Conservation (phyloP, 2,797 vertebrate species). For the Margarornis squamiger region DNA sequence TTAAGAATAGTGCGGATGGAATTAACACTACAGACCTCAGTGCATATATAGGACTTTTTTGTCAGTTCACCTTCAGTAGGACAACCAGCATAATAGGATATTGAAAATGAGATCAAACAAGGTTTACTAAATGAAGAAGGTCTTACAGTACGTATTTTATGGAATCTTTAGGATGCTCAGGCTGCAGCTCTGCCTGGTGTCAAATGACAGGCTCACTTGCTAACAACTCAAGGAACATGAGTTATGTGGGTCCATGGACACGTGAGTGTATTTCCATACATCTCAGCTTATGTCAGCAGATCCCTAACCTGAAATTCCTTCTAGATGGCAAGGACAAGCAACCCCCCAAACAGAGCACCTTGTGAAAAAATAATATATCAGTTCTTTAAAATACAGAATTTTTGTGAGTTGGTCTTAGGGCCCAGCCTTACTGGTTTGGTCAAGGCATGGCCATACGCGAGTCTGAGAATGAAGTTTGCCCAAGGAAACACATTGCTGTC, state of each 20-base stretch:
- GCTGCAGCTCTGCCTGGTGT: neutral
- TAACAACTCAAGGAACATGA: neutral
- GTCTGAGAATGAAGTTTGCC: neutral
- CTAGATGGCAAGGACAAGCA: neutral
- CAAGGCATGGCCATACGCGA: neutral
- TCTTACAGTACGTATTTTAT: neutral
- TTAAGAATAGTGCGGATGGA: neutral
- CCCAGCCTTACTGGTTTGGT: neutral
- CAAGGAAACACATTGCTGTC: neutral
- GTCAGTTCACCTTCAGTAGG: neutral
- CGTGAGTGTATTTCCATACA: neutral
- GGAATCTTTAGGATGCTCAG: neutral
- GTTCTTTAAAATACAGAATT: neutral
- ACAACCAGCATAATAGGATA: neutral
- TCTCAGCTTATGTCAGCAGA: neutral
- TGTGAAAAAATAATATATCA: fast-evolving
- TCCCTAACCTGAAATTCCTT: neutral
- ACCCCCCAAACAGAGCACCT: neutral
- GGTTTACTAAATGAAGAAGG: neutral
- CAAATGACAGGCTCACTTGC: neutral
- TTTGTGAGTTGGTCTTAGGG: neutral
- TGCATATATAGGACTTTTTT: neutral
- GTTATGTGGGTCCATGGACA: neutral
- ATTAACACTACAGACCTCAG: neutral
- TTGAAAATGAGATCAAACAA: neutral